Base-by-base conservation (phyloP, 2,113 vertebrate species). In the Apistogramma diplotaenia region DNA sequence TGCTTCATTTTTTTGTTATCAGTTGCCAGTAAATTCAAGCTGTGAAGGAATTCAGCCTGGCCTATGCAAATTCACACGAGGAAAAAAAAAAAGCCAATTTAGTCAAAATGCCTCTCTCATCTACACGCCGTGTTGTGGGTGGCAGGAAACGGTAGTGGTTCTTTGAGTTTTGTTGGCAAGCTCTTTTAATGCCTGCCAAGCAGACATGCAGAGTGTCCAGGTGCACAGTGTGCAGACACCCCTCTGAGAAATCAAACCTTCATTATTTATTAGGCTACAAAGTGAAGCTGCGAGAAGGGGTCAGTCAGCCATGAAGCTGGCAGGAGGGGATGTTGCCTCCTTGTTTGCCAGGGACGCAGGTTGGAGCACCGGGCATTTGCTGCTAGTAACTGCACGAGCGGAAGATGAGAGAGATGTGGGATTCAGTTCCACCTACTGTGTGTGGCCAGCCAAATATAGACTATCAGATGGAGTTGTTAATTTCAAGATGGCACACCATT, bases 221-320 rank as follows among this genome's bases (percentile, higher is more conserved):
- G 92, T 92, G 91, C 79, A 80, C 55, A 31, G 77, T 83, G 70
- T 72, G 84, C 79, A 81, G 67, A 85, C 84, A 10, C 75, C 76
- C 88, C 88, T 83, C 70, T 4, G 86, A 91, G 91, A 91, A 91
- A 92, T 87, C 85, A 83, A 81, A 62, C 74, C 81, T 90, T 88
- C 86, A 91, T 93, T 92, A 93, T 95, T 92, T 90, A 93, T 94
- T 79, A 92, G 84, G 55, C 79, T 84, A 82, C 89, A 91, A 92
- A 91, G 87, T 86, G 86, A 86, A 85, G 85, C 76, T 40, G 61
- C 40, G 11, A 85, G 87, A 72, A 76, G 79, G 18, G 81, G 85
- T 73, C 87, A 79, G 89, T 87, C 55, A 87, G 85, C 78, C 82
- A 55, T 89, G 86, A 85, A 90, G 89, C 71, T 78, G 87, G 85